Percentiles rank a stretch among this genome's conserved stretches.
Conservation (phyloP, 2,888 invertebrate species). For the Drosophila ustulata region DNA sequence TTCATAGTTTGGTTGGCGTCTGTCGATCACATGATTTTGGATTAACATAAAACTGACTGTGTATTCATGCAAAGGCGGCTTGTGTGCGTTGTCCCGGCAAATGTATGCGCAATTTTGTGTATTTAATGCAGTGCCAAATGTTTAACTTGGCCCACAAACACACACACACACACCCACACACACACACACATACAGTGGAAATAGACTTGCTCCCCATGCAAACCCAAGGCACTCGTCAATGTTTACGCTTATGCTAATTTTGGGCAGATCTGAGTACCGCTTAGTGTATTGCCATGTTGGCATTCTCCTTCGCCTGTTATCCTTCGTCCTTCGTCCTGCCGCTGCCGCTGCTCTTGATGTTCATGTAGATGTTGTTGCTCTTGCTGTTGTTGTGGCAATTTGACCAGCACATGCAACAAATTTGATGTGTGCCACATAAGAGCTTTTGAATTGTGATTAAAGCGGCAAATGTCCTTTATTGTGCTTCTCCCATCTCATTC, state of each 20-base stretch:
- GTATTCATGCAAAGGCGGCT: constrained; percentile 19
- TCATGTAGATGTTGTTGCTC: not conserved
- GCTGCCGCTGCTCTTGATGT: constrained; percentile 9
- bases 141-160: constrained; percentile 55
- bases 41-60: constrained; percentile 18
- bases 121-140: constrained; percentile 76
- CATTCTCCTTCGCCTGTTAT: constrained; percentile 22
- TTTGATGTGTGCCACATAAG: constrained; percentile 42
- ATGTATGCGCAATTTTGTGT: constrained; percentile 62
- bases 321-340: constrained; percentile 3
- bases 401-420: constrained; percentile 54
- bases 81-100: constrained; percentile 47
- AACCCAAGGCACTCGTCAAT: constrained; percentile 55
- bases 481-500: not conserved
- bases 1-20: constrained; percentile 21
- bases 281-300: constrained; percentile 44
- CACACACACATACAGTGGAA: constrained; percentile 7
- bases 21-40: constrained; percentile 31
- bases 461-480: constrained; percentile 23
- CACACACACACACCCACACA: constrained; percentile 10
- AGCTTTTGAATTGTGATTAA: constrained; percentile 43
- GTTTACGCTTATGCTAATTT: constrained; percentile 79
- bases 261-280: constrained; percentile 44
- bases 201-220: constrained; percentile 23
- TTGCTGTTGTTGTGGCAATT: constrained; percentile 18